phyloP scores from a whole-genome alignment of 2,888 invertebrate genomes.

The Brenthis ino region DNA sequence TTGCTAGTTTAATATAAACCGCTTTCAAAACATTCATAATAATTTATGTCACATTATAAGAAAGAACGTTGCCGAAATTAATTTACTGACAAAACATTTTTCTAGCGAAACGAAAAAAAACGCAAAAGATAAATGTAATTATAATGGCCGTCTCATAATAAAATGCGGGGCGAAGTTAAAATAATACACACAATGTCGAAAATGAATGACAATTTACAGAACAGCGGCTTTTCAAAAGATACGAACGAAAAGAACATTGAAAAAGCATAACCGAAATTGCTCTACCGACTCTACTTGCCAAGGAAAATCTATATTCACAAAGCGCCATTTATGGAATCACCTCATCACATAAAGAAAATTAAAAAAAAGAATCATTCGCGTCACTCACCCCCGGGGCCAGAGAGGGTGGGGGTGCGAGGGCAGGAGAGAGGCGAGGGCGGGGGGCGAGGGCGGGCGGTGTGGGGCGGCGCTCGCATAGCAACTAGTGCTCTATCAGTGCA shows the following conservation, averaged over 20 bases:
- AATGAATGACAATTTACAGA: conserved; percentile 6
- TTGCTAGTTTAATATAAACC: no score
- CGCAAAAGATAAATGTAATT: no score
- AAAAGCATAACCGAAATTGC: conserved; percentile 23
- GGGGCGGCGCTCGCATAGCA: conserved; percentile 50
- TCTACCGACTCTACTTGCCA: conserved; percentile 10
- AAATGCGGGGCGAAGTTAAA: no score
- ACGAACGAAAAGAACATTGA: conserved; percentile 18
- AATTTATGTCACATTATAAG: no score
- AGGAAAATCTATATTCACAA: conserved; percentile 26
- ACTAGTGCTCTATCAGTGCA: conserved; percentile 37
- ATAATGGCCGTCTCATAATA: no score
- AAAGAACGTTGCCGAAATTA: no score
- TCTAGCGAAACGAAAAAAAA: no score
- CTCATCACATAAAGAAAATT: conserved; percentile 48
- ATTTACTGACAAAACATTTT: no score
- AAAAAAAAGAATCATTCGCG: conserved; percentile 44
- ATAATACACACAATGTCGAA: conserved; percentile 7
- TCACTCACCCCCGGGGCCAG: conserved; percentile 37
- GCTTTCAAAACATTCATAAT: no score
- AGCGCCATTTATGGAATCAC: conserved; percentile 36
- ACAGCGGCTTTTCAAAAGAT: conserved; percentile 4
- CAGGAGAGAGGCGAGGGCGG: neutral
- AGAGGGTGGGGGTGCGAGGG: conserved; percentile 15
- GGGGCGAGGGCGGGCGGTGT: conserved; percentile 29